A percentile compares a stretch with the other conserved stretches of the same genome.
phyloP scores from a whole-genome alignment of 1,140 invertebrate genomes.

The Cydia splendana region DNA sequence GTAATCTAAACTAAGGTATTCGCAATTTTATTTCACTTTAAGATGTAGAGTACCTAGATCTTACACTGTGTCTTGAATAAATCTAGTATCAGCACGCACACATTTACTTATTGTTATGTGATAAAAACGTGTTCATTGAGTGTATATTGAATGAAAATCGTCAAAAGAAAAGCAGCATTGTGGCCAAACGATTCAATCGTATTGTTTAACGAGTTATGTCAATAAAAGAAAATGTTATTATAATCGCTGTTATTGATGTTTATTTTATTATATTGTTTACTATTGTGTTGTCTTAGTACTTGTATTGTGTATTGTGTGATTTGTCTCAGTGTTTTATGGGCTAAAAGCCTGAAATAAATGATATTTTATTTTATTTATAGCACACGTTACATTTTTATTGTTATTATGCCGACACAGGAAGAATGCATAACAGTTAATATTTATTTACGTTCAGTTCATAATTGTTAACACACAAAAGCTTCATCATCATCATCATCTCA shows the following conservation, averaged over 20 bases:
- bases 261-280: too few relatives aligned
- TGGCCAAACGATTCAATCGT: not conserved
- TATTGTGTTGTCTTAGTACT: too few relatives aligned
- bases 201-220: not conserved
- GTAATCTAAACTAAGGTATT: too few relatives aligned
- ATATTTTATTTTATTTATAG: too few relatives aligned
- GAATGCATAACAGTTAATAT: not conserved
- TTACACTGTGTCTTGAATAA: not conserved
- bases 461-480: not conserved
- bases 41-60: not conserved
- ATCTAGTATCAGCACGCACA: not conserved
- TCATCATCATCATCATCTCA: too few relatives aligned
- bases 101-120: constrained; percentile 1
- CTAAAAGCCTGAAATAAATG: too few relatives aligned
- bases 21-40: too few relatives aligned
- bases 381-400: not conserved
- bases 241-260: not conserved
- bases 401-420: not conserved
- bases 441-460: not conserved
- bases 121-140: not conserved
- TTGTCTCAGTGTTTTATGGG: too few relatives aligned
- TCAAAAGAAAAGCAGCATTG: not conserved
- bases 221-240: constrained; percentile 12
- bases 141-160: not conserved
- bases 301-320: too few relatives aligned